Evolutionary conservation across 2,113 vertebrate species (phyloP), one percentile per base, ranked within the genome.

Genomic region (Coreoperca whiteheadi): DNA sequence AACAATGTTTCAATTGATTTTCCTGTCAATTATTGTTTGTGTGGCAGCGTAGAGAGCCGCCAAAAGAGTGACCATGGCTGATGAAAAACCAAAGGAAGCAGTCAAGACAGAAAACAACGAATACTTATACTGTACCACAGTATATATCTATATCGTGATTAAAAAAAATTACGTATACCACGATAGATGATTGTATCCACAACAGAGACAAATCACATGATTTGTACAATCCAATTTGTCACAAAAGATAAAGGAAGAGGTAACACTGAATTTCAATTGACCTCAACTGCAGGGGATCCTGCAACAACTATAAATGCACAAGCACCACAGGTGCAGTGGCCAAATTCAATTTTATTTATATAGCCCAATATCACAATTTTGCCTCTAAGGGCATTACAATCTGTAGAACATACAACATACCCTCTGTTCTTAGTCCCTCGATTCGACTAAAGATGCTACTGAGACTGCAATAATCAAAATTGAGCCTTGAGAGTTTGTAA

Each of bases 271-370:
- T 1, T 64, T 11, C 56, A 43, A 67, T 84, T 0, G n/a, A 51
- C 32, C 20, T 59, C 4, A 43, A 12, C 50, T 28, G 37, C 32
- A 65, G 28, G 5, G n/a, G 34, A 65, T 1, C 46, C 23, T 8
- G 32, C 12, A 75, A 9, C 12, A 32, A 34, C 57, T 48, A 14
- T 48, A 37, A 77, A 77, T 75, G 28, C 66, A 56, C 14, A 18
- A 50, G 16, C 68, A 23, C 11, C 63, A 74, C 82, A 54, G 54
- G 5, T 79, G 56, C 70, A 30, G 28, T 4, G 46, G 34, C 57
- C n/a, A n/a, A n/a, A n/a, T n/a, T n/a, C n/a, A n/a, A n/a, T n/a
- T n/a, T n/a, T n/a, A n/a, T n/a, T n/a, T n/a, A n/a, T n/a, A n/a
- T n/a, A n/a, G n/a, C n/a, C n/a, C n/a, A n/a, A n/a, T n/a, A n/a